Base-by-base conservation (phyloP, 2,797 vertebrate species). In the Parotocinclus haroldoi region DNA sequence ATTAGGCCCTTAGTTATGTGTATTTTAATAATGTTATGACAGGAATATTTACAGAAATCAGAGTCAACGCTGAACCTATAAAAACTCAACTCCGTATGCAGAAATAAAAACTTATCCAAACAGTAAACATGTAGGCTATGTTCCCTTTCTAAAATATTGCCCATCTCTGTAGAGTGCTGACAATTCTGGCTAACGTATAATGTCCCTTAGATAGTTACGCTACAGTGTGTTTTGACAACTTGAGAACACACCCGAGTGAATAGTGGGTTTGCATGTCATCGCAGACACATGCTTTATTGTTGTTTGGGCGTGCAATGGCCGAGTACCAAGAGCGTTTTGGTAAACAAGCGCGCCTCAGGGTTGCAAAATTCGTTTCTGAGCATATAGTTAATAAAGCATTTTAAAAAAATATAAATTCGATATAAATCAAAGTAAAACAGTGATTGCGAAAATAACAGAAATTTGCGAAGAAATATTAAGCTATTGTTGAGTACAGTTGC, bases 231-330 rank as follows among this genome's bases (percentile, higher is more conserved):
- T 77, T 71, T 77, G 78, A 79, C 75, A 75, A 72, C 57, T 71
- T 68, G 69, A 71, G 74, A 75, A 77, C 68, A 72, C 73, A 71
- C 69, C 58, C 70, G 69, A 63, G 63, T 64, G 72, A 78, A 78
- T 73, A 71, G 74, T 71, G 55, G 78, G 76, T 74, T 80, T 68
- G 68, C 58, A 69, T 80, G 76, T 76, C 76, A 76, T 68, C 69
- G 71, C 64, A 73, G 65, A 75, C 72, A 72, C 65, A 68, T 58
- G 63, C 54, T 72, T 70, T 74, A 73, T 69, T 76, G 70, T 73
- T 78, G 68, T 78, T 80, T 76, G 65, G 59, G 60, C 66, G 63
- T 65, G 75, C 65, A 57, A 54, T 74, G 73, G 64, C 67, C 76
- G 61, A 78, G 46, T 64, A 68, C 75, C 57, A 67, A 66, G 56